phyloP scores from a whole-genome alignment of 2,113 vertebrate species.

The Oryzias curvinotus region DNA sequence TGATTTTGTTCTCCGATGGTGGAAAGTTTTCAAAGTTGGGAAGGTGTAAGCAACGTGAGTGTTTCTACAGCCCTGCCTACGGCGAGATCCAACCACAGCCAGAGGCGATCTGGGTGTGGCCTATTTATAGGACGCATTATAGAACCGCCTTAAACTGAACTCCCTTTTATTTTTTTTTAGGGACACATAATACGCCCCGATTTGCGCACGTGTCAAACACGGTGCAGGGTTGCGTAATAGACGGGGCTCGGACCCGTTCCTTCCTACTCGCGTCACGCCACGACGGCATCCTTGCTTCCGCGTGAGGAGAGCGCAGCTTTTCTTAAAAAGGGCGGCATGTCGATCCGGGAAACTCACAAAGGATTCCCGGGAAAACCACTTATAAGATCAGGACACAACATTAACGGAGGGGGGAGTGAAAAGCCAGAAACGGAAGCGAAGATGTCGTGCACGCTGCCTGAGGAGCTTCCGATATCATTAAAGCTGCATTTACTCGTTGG shows the following conservation, averaged over 20 bases:
- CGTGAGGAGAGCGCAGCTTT: background rate
- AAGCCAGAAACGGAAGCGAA: background rate
- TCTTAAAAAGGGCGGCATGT: background rate
- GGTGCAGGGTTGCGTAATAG: slow-evolving; percentile 18
- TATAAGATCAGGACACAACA: background rate
- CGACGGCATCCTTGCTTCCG: background rate
- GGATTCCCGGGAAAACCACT: too few relatives aligned
- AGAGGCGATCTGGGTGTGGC: slow-evolving; percentile 35
- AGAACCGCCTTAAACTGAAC: background rate
- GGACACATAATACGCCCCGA: background rate
- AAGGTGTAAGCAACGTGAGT: background rate
- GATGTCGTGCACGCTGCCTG: background rate
- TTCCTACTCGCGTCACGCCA: background rate
- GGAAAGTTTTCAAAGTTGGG: too few relatives aligned
- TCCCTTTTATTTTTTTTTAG: background rate
- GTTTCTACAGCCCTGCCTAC: slow-evolving; percentile 73
- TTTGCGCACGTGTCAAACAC: background rate
- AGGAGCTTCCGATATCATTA: background rate
- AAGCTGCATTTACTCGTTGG: too few relatives aligned
- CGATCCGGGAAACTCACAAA: background rate
- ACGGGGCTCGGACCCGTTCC: background rate
- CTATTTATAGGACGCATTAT: background rate
- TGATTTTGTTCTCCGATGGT: too few relatives aligned
- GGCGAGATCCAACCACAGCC: slow-evolving; percentile 60
- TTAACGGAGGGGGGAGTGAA: background rate